Base-by-base conservation (phyloP, 2,888 invertebrate species). In the Amorpha juglandis region DNA sequence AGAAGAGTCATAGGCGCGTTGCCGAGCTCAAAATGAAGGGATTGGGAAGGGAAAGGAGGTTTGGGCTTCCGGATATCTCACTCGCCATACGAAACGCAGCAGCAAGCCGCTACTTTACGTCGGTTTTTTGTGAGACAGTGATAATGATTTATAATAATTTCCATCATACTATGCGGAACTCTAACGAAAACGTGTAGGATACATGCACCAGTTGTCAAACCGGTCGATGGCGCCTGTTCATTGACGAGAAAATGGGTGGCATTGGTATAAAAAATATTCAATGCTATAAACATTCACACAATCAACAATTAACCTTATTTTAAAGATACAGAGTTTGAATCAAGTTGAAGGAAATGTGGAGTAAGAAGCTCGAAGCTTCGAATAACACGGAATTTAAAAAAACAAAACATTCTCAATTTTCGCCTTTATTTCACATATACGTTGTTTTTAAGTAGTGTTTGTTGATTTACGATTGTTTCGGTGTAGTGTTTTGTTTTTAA, bases 201-300 rank as follows among this genome's bases (percentile, higher is more conserved):
- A 52, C 52, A 66, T 63, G 63, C 53, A 63, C 62, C 45, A 66
- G 45, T 52, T 53, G 53, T 47, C 45, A 67, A 70, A 74, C 72
- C 21, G 70, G 73, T 71, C 67, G n/a, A 38, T 69, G 73, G 73
- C 73, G 71, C 71, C 71, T 68, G 64, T 58, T 71, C 72, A 74
- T 73, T 74, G 67, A 72, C 65, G 63, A 70, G 69, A 69, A 71
- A 72, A 74, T 71, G 71, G 70, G 67, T 69, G 72, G 70, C 65
- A 70, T 71, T 68, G 51, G 11, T 48, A 62, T 66, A 68, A 71
- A 72, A 70, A 71, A 72, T 55, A 48, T 48, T 70, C 64, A 72
- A 70, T 70, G 68, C 42, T 19, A 58, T 58, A 48, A 48, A 48
- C 9, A 12, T 33, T n/a, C 1, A 12, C 16, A 6, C 33, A 64